Base-by-base conservation (phyloP, 2,888 invertebrate genomes). In the Eupithecia exiguata region DNA sequence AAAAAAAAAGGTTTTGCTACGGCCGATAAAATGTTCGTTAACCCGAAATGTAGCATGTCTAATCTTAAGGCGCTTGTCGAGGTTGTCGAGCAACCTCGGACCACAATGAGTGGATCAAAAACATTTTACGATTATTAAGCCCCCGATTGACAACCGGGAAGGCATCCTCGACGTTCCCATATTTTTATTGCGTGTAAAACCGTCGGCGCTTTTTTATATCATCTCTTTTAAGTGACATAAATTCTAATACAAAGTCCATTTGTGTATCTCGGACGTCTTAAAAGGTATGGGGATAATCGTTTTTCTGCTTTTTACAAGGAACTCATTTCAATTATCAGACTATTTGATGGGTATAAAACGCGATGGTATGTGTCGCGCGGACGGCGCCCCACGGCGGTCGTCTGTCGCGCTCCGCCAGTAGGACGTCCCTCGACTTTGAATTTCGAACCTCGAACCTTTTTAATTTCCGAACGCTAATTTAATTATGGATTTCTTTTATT, bases 201-300 rank as follows among this genome's bases (percentile, higher is more conserved):
- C 89, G 91, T 93, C 94, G 93, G 93, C 92, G 90, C 91, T 88
- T 93, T 93, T 93, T 92, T 93, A 92, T 92, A 91, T 91, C 93
- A 94, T 92, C 88, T 92, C 91, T 89, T 91, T 89, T 92, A 93
- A 94, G 93, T 93, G 94, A 94, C 94, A 94, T 94, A 94, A 94
- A 94, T 94, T 93, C 94, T 94, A 94, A 94, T 94, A 93, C 94
- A 93, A 92, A 92, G 90, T 94, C 94, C 94, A 94, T 94, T 94
- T 94, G 93, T 94, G 92, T 94, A 94, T 94, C 94, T 94, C 93
- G 91, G 91, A 91, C 91, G 92, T 92, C 93, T 93, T 93, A 94
- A 94, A 93, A 94, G 94, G 92, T 92, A 94, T 88, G 86, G 90
- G 92, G 91, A 91, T 94, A 94, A 94, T 93, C 92, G 93, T 92